Evolutionary conservation across 2,113 vertebrate species (phyloP).

Genomic region (Picathartes gymnocephalus): DNA sequence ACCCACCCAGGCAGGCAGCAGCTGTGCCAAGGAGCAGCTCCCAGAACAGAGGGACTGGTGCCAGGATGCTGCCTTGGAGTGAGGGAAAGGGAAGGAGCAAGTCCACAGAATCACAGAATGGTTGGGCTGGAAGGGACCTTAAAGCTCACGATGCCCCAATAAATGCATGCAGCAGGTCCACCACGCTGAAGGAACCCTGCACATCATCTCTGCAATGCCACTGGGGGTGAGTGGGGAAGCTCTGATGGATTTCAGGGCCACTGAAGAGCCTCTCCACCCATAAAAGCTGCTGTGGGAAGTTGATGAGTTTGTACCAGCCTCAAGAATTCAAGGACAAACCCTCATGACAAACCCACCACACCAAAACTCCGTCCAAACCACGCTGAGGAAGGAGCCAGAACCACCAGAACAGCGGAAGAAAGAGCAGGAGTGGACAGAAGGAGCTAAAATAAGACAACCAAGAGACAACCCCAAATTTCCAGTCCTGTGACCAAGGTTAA

Average conservation of each 20-base stretch:
- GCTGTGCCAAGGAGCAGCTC: neutral
- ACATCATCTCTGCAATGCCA: neutral
- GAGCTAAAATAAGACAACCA: neutral
- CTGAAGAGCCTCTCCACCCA: neutral
- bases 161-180: neutral
- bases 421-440: neutral
- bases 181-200: neutral
- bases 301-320: neutral
- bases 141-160: accelerated
- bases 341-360: neutral
- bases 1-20: neutral
- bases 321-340: neutral
- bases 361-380: neutral
- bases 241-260: neutral
- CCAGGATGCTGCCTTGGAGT: neutral
- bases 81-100: neutral
- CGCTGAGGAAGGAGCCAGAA: neutral
- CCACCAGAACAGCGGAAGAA: neutral
- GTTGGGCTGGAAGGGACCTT: neutral
- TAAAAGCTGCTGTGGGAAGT: neutral
- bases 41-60: neutral
- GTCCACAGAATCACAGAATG: neutral
- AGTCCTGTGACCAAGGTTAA: neutral
- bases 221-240: accelerated
- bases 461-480: neutral